Base-by-base conservation (phyloP, 1,140 invertebrate genomes). In the Alviniconcha marisindica region DNA sequence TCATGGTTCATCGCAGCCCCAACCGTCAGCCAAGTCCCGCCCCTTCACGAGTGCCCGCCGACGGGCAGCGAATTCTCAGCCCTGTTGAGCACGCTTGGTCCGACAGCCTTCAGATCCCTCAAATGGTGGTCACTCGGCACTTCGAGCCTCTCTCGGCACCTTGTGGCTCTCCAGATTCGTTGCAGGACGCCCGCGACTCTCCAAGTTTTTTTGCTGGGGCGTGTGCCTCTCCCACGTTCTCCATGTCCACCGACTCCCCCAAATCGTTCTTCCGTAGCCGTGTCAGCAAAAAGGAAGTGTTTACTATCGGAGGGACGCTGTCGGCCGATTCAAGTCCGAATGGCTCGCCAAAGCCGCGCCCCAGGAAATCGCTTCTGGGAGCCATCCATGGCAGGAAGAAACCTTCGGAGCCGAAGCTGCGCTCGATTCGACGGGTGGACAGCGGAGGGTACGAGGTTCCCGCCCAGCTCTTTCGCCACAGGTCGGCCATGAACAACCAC, bases 371-470 rank as follows among this genome's bases (percentile, higher is more conserved):
- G 12, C 28, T 76, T 2, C 24, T 54, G 15, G 73, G 28, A 24
- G 73, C 42, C 44, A 76, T 76, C 2, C 24, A 28, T 1, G 40
- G 42, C 24, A 76, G 28, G 44, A 54, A 54, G 73, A 76, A 51
- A 12, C 18, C 33, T 18, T 76, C 73, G 1, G 38, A 76, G 44
- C 73, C 73, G 28, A 76, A 12, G 28, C 44, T 76, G 14, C 10
- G 44, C 24, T 76, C 73, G 21, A 66, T 80, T n/a, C 33, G 78
- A 21, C 33, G 78, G 33, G 40, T 80, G 36, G 78, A 80, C 78
- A 80, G 78, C 78, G 56, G n/a, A 4, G 78, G 78, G 4, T 80
- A 80, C 78, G 78, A 80, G 38, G 56, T 80, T 18, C 78, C 78
- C 24, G 33, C 69, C 21, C 7, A 51, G 42, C 7, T 63, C 7